Base-by-base conservation (phyloP, 2,113 vertebrate genomes). In the Oxyura jamaicensis region DNA sequence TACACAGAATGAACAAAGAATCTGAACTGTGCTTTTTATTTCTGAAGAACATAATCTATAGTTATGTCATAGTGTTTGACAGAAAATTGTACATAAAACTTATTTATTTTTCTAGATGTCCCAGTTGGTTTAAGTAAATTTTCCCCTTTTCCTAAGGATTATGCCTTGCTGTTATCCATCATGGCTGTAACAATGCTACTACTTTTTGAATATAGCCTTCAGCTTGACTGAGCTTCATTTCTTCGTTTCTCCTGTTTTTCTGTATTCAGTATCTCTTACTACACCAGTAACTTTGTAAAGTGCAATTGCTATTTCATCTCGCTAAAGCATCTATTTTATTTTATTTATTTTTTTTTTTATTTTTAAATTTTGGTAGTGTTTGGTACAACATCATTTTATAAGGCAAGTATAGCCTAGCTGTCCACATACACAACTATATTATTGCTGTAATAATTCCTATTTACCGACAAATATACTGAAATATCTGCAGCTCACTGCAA, bases 181-280 rank as follows among this genome's bases (percentile, higher is more conserved):
- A 0, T 36, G 21, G 12, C 46, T 63, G 8, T 65, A 85, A 76
- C 31, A 63, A 42, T 71, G 29, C 7, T 75, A 10, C n/a, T 63
- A 13, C 21, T 69, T 82, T 79, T 83, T 63, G 17, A 90, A 71
- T 58, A 58, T 6, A 86, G 25, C 42, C 42, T 89, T 94, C 63
- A 66, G 79, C 69, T 91, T 89, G 87, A n/a, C 68, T 68, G 78
- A 69, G 18, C 11, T 83, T 83, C 69, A 78, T 84, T 86, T 74
- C 36, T 60, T 66, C 83, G 77, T 77, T 94, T 55, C 55, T 90
- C 22, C 18, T 82, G 19, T 78, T 90, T 83, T 95, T 94, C 60
- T 84, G 17, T 73, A 14, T 59, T 91, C 21, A 62, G 1, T 44
- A 8, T 65, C 23, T 82, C 39, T 78, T 73, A 58, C 23, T 66